phyloP scores from a whole-genome alignment of 2,113 vertebrate species.

The Oplegnathus fasciatus region DNA sequence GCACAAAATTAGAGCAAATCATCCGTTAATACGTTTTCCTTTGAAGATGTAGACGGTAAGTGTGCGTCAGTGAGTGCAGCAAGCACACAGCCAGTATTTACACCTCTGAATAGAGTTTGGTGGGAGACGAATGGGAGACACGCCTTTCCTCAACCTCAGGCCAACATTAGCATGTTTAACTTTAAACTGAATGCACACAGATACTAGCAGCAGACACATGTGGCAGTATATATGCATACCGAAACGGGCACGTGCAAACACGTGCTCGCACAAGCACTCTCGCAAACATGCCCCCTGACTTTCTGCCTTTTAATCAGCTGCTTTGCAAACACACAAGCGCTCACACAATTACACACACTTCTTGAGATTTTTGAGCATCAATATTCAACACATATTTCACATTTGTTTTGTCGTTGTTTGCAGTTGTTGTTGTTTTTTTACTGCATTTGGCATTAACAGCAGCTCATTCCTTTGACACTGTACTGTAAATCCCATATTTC shows the following conservation, averaged over 20 bases:
- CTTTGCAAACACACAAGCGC: neutral
- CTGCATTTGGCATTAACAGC: neutral
- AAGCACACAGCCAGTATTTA: constrained; percentile 69
- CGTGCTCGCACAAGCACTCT: neutral
- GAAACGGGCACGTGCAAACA: neutral
- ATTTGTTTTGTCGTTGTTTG: too few species aligned
- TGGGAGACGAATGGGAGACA: constrained; percentile 48
- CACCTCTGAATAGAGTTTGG: constrained; percentile 63
- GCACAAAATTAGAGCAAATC: constrained; percentile 53
- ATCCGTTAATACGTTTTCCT: constrained; percentile 46
- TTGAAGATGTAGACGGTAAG: constrained; percentile 53
- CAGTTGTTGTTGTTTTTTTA: neutral
- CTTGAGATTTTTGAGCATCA: neutral
- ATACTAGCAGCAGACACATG: constrained; percentile 23
- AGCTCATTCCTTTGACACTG: neutral
- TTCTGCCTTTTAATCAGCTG: neutral
- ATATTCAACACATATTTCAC: neutral
- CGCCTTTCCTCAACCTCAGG: constrained; percentile 69
- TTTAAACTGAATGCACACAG: constrained; percentile 57
- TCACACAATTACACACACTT: neutral
- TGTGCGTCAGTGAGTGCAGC: constrained; percentile 46
- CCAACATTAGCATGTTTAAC: constrained; percentile 66
- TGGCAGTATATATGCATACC: neutral
- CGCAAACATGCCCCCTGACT: neutral
- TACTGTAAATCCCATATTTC: neutral